Base-by-base conservation (phyloP, 1,140 invertebrate genomes). In the Triops cancriformis region DNA sequence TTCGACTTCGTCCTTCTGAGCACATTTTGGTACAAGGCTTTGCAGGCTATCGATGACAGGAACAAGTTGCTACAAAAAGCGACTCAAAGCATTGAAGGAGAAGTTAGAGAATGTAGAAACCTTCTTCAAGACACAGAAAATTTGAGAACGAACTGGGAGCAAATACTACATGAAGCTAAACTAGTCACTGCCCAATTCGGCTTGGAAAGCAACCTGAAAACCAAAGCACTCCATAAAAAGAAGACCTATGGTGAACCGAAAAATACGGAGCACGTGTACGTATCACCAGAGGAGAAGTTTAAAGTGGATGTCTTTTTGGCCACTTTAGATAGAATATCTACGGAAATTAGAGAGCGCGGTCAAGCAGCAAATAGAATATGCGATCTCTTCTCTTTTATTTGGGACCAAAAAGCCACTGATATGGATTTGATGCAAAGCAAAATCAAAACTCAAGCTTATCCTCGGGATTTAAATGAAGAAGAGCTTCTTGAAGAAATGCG, bases 321-420 rank as follows among this genome's bases (percentile, higher is more conserved):
- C 23, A 31, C 28, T 75, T 31, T 26, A 31, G 74, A 75, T 27
- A 75, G n/a, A n/a, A 75, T 75, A 26, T 31, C 28, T 11, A 1
- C 28, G 74, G 74, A 75, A 75, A 26, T 75, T 37, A 75, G n/a
- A 75, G 74, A 75, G 28, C 74, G 74, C 11, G n/a, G n/a, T 75
- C 26, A 75, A 31, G 23, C 74, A 75, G 74, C 74, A 10, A 26
- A 31, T 31, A 26, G n/a, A 10, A 2, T 75, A 26, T 26, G 28
- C 28, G 74, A 75, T 26, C 74, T 75, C 42, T 75, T 75, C 74
- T 1, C 23, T 75, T 75, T 75, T 75, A 5, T 75, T 31, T 75
- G 74, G 74, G 43, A 45, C 43, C 43, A 45, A 45, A 45, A 75
- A n/a, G 31, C 28, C 23, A 75, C 74, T 9, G 10, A 42, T 26